Percentiles rank a stretch among this genome's conserved stretches.
Conservation (phyloP, 2,113 vertebrate genomes). For the Pipra filicauda region DNA sequence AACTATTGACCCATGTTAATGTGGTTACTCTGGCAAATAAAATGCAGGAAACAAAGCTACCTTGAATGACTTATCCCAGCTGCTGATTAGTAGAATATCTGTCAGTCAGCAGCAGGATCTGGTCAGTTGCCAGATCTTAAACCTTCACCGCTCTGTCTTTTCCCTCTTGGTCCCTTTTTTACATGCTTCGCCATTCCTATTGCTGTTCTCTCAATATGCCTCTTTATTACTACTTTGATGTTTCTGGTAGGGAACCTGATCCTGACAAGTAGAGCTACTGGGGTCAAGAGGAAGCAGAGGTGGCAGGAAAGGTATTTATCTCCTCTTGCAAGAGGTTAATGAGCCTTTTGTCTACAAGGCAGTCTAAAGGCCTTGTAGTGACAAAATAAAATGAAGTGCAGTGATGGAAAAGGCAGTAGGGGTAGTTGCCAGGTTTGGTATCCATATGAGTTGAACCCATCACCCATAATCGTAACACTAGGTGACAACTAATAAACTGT, state of each 20-base stretch:
- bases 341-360: neutral
- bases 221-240: neutral
- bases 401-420: neutral
- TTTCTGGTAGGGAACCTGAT: neutral
- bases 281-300: neutral
- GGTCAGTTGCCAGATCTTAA: neutral
- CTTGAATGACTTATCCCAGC: neutral
- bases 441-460: neutral
- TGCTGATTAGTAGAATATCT: conserved; percentile 5
- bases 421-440: neutral
- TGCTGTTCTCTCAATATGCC: neutral
- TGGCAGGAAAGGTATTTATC: neutral
- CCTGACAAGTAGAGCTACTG: neutral
- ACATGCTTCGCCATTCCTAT: neutral
- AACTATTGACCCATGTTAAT: conserved; percentile 53
- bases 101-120: neutral
- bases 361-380: neutral
- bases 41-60: conserved; percentile 33
- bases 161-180: neutral
- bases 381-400: neutral
- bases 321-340: neutral
- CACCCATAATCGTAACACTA: neutral
- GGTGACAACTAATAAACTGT: neutral
- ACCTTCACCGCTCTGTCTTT: neutral
- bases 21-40: conserved; percentile 30